Evolutionary conservation across 2,888 invertebrate species (phyloP), one percentile per base, ranked within the genome.

Genomic region (Drosophila kuntzei): DNA sequence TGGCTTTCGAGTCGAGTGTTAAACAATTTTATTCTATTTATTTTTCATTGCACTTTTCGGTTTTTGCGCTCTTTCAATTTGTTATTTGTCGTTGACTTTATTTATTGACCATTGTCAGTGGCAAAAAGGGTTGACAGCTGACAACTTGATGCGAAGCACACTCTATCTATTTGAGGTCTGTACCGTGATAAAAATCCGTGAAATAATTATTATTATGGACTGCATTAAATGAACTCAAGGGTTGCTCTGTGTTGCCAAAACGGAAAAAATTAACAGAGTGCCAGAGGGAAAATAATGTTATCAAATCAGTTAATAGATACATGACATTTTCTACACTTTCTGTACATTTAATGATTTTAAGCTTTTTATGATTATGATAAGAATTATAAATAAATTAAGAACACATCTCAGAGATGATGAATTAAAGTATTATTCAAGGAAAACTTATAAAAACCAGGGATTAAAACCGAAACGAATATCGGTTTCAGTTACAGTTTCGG

Each of bases 11-110:
- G 63, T 64, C 61, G 71, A 70, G 76, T 77, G 80, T 86, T 86
- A 71, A 87, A 70, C 76, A 82, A 71, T 83, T 87, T 89, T 69
- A 80, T 84, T 79, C 64, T 78, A 77, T 89, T 81, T 80, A 71
- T 78, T 87, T 71, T 62, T 47, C 61, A 65, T 71, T 79, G 72
- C 83, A 82, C 83, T 76, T 76, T 82, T 73, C 55, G 71, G 27
- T 55, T 43, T 47, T 44, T 50, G 18, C 66, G 65, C 75, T 81
- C 87, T 74, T 75, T 87, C 55, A 34, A 25, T 43, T 55, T 25
- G 16, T 44, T 55, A 25, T 55, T 55, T 44, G 25, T 22, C 44
- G 55, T 55, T 68, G 65, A 78, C 82, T 75, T 74, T 76, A 72
- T 78, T 73, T 86, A 84, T 84, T 70, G 76, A 51, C 69, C 49